Conservation (phyloP, 2,888 invertebrate genomes). For the Drosophila anceps region DNA sequence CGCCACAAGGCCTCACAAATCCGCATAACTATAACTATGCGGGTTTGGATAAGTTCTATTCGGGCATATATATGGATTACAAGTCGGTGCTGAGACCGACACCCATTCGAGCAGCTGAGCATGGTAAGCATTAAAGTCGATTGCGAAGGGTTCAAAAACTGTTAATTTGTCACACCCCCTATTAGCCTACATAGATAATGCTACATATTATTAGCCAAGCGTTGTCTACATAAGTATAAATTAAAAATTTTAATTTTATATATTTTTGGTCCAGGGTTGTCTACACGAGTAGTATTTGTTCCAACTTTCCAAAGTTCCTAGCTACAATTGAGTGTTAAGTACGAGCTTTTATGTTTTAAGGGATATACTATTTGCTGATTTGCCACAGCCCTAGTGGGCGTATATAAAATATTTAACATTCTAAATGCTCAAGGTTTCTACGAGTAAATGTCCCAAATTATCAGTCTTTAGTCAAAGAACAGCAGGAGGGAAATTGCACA, state of each 20-base stretch:
- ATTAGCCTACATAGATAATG: too few relatives aligned
- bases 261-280: too few relatives aligned
- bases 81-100: slow-evolving; percentile 82
- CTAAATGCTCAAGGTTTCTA: too few relatives aligned
- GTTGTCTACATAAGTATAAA: too few relatives aligned
- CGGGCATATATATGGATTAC: slow-evolving; percentile 74
- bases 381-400: too few relatives aligned
- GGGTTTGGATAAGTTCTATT: slow-evolving; percentile 67
- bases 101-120: slow-evolving; percentile 80
- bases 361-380: background rate
- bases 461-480: background rate
- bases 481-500: too few relatives aligned
- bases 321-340: background rate
- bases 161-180: too few relatives aligned
- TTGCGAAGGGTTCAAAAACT: background rate
- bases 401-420: too few relatives aligned
- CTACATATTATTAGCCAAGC: too few relatives aligned
- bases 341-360: background rate
- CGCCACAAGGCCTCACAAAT: slow-evolving; percentile 14
- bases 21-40: slow-evolving; percentile 49
- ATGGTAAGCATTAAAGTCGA: slow-evolving; percentile 78
- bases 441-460: too few relatives aligned
- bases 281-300: background rate
- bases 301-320: background rate
- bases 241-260: too few relatives aligned